Base-by-base conservation (phyloP, 2,113 vertebrate species). In the Stigmatopora argus region DNA sequence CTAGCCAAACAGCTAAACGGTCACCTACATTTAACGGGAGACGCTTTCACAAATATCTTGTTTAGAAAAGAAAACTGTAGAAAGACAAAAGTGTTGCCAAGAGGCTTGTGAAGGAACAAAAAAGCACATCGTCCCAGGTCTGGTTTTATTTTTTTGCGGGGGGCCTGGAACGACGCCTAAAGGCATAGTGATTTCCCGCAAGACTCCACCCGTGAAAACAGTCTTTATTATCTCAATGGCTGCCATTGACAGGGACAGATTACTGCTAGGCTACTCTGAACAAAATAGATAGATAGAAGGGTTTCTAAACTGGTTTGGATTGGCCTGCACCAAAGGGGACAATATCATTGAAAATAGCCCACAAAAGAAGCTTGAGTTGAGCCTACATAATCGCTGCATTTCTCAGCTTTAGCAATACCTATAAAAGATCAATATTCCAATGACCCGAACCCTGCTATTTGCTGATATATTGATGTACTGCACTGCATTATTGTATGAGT, bases 111-210 rank as follows among this genome's bases (percentile, higher is more conserved):
- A 23, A 64, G 38, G 11, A 41, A 67, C 18, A 38, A 71, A 47
- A 49, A 19, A 38, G n/a, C 65, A 64, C 19, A 75, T 65, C 72
- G 49, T 55, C 55, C 41, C 38, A 21, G 17, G 10, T 38, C 26
- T 31, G 26, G 26, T 31, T 31, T 66, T 71, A 49, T 62, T 71
- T 66, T 45, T 23, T 56, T 55, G 13, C 13, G 23, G 52, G 21
- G 55, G 48, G 70, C 76, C 68, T 46, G 51, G 47, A 70, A 72
- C 67, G 15, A 55, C 4, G 70, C 72, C 64, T 58, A 10, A 38
- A 64, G 74, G 48, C 52, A 64, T 6, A 17, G 52, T 4, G 19
- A 61, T 62, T 59, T 62, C 23, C 23, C 53, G 7, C 23, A 31
- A 56, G 13, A 56, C 23, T 31, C 23, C 53, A 31, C 23, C 7